phyloP scores from a whole-genome alignment of 1,140 invertebrate genomes.

The Thaumatotibia leucotreta region DNA sequence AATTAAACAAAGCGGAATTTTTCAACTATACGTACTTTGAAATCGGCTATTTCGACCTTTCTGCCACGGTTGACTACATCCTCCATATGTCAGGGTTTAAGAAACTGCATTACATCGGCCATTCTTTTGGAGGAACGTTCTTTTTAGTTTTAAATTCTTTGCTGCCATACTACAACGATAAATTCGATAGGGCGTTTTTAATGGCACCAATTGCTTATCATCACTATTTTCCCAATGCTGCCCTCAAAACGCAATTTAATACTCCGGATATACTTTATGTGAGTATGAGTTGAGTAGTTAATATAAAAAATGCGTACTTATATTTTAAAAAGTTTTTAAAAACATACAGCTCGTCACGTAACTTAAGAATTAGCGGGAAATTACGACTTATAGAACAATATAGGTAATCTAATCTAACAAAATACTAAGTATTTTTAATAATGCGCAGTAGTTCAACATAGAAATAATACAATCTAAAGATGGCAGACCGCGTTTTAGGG shows the following conservation, averaged over 20 bases:
- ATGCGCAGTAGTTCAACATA: too few relatives aligned
- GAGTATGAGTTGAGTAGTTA: neutral
- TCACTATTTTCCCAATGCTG: neutral
- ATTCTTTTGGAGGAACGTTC: neutral
- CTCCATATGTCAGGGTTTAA: conserved; percentile 68
- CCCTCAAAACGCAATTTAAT: neutral
- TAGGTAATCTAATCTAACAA: too few relatives aligned
- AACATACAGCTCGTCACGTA: neutral
- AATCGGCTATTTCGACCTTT: conserved; percentile 80
- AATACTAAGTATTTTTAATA: too few relatives aligned
- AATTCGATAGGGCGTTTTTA: neutral
- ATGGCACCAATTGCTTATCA: neutral
- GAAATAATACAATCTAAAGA: too few relatives aligned
- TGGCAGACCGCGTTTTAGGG: too few relatives aligned
- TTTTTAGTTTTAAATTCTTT: neutral
- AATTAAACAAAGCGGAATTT: conserved; percentile 59
- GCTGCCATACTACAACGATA: neutral
- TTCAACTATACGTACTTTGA: conserved; percentile 81
- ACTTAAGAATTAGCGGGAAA: too few relatives aligned
- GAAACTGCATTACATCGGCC: conserved; percentile 40
- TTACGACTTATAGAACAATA: too few relatives aligned
- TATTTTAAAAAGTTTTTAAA: neutral
- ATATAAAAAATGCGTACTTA: neutral
- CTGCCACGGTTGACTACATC: conserved; percentile 81
- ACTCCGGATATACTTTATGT: neutral